Conservation (phyloP, 2,797 vertebrate species). For the Eurystomus glaucurus region DNA sequence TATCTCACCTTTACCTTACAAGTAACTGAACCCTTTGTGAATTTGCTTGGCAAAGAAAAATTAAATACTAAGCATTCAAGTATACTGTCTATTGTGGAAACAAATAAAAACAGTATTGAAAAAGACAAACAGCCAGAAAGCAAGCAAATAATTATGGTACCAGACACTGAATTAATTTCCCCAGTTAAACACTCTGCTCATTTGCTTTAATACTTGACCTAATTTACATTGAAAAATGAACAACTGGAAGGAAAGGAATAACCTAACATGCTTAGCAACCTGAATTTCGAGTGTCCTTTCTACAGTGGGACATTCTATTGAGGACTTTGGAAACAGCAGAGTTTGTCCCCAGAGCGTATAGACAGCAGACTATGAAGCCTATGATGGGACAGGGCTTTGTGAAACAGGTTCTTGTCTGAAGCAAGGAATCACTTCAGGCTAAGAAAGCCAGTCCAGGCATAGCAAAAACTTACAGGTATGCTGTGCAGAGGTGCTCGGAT, state of each 20-base stretch:
- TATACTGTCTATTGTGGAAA: not conserved
- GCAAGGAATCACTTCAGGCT: not conserved
- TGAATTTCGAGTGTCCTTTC: not conserved
- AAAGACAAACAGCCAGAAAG: not conserved
- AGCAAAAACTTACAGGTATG: not conserved
- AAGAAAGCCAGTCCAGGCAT: not conserved
- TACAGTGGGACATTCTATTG: not conserved
- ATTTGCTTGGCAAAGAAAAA: not conserved
- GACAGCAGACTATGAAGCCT: not conserved
- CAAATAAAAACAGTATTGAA: not conserved
- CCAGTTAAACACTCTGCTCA: not conserved
- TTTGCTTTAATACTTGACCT: not conserved
- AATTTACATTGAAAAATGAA: not conserved
- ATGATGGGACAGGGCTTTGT: rapidly evolving
- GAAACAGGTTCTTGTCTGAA: not conserved
- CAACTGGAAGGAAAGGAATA: not conserved
- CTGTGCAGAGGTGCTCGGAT: not conserved
- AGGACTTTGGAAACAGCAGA: not conserved
- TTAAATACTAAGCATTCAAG: not conserved
- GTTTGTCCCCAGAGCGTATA: not conserved
- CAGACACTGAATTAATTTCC: not conserved
- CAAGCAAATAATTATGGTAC: not conserved
- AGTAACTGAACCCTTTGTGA: not conserved
- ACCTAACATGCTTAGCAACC: not conserved
- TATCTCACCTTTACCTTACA: not conserved